Evolutionary conservation across 2,113 vertebrate genomes (phyloP).

Genomic region (Donacobius atricapilla): DNA sequence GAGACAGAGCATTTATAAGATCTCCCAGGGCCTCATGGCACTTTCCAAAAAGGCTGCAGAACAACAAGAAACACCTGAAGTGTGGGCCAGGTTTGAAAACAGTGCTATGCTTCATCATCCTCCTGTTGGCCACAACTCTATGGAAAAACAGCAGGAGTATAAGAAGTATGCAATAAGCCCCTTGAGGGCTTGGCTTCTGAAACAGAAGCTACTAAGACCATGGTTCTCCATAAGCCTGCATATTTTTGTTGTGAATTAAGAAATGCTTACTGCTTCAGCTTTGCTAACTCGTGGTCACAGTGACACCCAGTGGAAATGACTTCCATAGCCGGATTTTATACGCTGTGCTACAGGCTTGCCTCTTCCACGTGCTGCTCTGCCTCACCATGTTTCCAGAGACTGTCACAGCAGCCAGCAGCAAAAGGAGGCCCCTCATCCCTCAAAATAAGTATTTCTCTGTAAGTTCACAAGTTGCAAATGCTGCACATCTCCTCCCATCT

Average conservation of each 20-base stretch:
- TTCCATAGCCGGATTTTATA: background rate
- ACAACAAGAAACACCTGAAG: background rate
- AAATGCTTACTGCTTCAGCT: background rate
- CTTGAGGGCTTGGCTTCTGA: background rate
- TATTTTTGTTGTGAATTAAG: background rate
- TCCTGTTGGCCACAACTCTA: background rate
- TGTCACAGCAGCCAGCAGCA: background rate
- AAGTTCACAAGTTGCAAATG: background rate
- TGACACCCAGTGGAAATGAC: background rate
- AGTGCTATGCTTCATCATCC: background rate
- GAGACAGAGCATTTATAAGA: background rate
- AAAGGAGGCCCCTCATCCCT: background rate
- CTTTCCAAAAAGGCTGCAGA: background rate
- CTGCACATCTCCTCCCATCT: background rate
- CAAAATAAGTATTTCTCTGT: background rate
- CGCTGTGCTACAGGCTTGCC: too few relatives aligned
- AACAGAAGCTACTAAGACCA: background rate
- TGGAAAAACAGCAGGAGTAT: rapidly evolving
- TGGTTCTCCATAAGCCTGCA: background rate
- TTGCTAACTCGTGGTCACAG: background rate
- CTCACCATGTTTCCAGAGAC: background rate
- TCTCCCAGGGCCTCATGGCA: rapidly evolving
- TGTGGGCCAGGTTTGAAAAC: background rate
- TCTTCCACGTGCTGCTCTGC: background rate
- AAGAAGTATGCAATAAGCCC: background rate